phyloP scores from a whole-genome alignment of 2,888 invertebrate species.

The Trissolcus japonicus region DNA sequence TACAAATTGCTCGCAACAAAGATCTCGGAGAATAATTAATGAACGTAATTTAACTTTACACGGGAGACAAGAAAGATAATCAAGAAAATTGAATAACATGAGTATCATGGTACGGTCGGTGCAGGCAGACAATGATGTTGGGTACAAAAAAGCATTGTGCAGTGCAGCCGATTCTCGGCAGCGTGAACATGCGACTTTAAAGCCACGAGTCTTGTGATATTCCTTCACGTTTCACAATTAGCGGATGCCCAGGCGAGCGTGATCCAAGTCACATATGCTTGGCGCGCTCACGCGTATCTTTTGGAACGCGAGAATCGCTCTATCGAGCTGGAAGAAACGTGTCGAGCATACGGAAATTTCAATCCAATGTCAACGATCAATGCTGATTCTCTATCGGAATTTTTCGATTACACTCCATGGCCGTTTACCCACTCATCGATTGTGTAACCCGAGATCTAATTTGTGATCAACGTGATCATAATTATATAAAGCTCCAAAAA shows the following conservation, averaged over 20 bases:
- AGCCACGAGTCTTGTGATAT: conserved; percentile 26
- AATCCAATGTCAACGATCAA: conserved; percentile 68
- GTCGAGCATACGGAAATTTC: conserved; percentile 68
- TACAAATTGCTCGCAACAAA: too few species aligned
- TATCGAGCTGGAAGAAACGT: conserved; percentile 59
- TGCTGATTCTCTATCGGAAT: conserved; percentile 53
- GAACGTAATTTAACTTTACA: conserved; percentile 9
- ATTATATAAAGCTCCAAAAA: too few species aligned
- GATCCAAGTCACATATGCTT: conserved; percentile 38
- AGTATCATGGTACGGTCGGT: neutral
- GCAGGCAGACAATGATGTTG: conserved; percentile 10
- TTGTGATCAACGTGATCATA: too few species aligned
- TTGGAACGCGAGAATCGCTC: conserved; percentile 42
- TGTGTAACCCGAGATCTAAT: conserved; percentile 12
- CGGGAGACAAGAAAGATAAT: conserved; percentile 6
- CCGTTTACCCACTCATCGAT: conserved; percentile 59
- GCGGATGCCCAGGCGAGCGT: conserved; percentile 60
- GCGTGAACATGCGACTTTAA: conserved; percentile 19
- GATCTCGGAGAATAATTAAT: conserved; percentile 3
- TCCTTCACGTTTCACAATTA: conserved; percentile 65
- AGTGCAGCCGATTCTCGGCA: neutral
- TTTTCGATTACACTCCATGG: conserved; percentile 61
- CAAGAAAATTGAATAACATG: conserved; percentile 7
- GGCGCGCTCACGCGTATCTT: conserved; percentile 18
- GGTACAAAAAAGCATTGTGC: conserved; percentile 19